Conservation (phyloP, 2,113 vertebrate species). For the Catharus minimus region DNA sequence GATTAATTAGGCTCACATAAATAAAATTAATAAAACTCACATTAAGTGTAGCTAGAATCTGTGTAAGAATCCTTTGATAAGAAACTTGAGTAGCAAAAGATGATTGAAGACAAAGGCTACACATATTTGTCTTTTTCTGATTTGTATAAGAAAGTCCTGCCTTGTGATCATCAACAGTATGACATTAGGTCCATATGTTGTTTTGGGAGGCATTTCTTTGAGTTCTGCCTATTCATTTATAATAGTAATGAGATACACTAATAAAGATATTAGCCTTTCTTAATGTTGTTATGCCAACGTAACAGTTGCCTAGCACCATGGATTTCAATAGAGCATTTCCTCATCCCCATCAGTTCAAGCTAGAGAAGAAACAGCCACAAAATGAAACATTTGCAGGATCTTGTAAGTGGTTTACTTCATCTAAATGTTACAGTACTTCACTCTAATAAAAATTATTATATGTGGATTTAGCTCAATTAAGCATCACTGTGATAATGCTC, state of each 20-base stretch:
- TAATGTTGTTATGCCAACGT: background rate
- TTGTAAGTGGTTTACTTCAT: background rate
- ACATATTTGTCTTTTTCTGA: background rate
- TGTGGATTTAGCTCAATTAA: conserved; percentile 52
- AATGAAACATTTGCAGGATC: conserved; percentile 1
- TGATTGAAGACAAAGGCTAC: background rate
- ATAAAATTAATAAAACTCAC: background rate
- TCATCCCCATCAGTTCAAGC: background rate
- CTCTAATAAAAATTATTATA: conserved; percentile 10
- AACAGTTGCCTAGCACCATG: background rate
- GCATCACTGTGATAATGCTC: conserved; percentile 33
- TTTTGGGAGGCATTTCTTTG: background rate
- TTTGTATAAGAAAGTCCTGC: background rate
- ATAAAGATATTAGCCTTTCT: background rate
- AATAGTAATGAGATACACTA: background rate
- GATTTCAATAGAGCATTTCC: background rate
- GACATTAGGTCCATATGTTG: background rate
- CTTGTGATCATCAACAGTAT: background rate
- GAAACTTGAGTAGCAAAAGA: background rate
- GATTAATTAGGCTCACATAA: background rate
- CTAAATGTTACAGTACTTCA: background rate
- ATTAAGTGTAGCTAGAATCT: background rate
- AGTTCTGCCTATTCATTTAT: background rate
- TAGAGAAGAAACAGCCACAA: conserved; percentile 9
- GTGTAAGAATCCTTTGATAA: background rate